Percentiles rank a stretch among this genome's conserved stretches.
These are phyloP conservation scores for Euglossa dilemma DNA, from an alignment of 1,140 invertebrate genomes.

Conservation along the genomic window DNA sequence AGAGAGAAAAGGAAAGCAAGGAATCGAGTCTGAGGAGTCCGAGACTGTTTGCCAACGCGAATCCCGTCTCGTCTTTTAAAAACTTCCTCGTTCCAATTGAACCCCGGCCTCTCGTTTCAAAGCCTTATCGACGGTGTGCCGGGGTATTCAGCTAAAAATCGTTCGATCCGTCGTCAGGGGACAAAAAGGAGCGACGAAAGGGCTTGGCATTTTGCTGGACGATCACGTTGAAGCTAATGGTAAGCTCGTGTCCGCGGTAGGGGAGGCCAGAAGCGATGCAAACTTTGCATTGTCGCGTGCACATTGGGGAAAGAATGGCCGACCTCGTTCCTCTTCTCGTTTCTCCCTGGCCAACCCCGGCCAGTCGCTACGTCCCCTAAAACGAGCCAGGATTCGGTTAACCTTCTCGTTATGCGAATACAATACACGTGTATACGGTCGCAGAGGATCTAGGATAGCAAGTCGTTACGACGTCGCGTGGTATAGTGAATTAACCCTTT, in stretches of 20 bases:
- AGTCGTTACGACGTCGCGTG: no score
- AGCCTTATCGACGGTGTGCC: slow-evolving; percentile 17
- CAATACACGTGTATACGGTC: no score
- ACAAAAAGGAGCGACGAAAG: not conserved
- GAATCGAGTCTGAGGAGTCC: not conserved
- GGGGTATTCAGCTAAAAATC: not conserved
- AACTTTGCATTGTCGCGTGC: slow-evolving; percentile 38
- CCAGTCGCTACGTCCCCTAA: no score
- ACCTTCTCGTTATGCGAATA: no score
- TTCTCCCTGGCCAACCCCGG: not conserved
- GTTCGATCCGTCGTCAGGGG: not conserved
- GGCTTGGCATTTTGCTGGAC: not conserved
- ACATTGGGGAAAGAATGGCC: slow-evolving; percentile 23
- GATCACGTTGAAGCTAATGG: slow-evolving; percentile 20
- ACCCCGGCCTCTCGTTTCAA: not conserved
- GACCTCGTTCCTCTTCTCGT: slow-evolving; percentile 41
- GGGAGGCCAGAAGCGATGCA: slow-evolving; percentile 13
- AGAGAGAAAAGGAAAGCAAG: not conserved
- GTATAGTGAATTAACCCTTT: no score
- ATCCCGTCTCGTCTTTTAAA: not conserved
- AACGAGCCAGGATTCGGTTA: no score
- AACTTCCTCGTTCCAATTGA: not conserved
- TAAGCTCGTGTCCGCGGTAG: slow-evolving; percentile 15
- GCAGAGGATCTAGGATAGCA: no score
- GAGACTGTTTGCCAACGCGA: not conserved